A percentile compares a stretch with the other conserved stretches of the same genome.
These are phyloP conservation scores for Spondyliosoma cantharus DNA, from an alignment of 2,797 vertebrate genomes.

Conservation along the genomic window DNA sequence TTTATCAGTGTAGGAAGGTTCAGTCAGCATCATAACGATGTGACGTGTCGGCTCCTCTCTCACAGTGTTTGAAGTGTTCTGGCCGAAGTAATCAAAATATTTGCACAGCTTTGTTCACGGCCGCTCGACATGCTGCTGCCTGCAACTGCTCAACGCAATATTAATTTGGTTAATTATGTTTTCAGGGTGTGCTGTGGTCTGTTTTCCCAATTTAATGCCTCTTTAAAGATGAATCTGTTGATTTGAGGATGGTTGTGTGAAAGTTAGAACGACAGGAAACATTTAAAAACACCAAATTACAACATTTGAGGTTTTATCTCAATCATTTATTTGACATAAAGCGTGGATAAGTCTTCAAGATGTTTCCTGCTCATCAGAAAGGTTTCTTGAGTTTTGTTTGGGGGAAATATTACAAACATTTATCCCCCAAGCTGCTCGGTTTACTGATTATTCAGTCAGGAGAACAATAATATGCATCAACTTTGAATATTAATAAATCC, in stretches of 20 bases:
- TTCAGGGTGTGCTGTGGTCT: not conserved
- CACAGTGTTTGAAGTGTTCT: not conserved
- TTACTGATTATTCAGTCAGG: not conserved
- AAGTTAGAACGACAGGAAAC: not conserved
- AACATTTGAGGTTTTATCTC: not conserved
- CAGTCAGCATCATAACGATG: not conserved
- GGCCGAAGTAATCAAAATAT: slow-evolving; percentile 9
- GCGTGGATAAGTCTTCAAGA: not conserved
- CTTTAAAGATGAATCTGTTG: not conserved
- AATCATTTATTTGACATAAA: not conserved
- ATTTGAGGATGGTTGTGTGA: not conserved
- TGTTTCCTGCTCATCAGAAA: not conserved
- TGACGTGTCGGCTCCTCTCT: not conserved
- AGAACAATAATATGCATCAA: not conserved
- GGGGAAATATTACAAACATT: not conserved
- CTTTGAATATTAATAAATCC: not conserved
- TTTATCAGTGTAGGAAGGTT: not conserved
- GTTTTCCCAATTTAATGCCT: not conserved
- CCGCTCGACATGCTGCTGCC: not conserved
- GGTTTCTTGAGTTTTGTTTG: not conserved
- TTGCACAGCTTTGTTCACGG: slow-evolving; percentile 39
- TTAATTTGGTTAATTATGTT: not conserved
- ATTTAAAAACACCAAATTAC: not conserved
- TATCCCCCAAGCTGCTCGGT: not conserved
- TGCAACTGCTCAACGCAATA: not conserved